Evolutionary conservation across 2,888 invertebrate species (phyloP).

Genomic region (Alcis repandata): DNA sequence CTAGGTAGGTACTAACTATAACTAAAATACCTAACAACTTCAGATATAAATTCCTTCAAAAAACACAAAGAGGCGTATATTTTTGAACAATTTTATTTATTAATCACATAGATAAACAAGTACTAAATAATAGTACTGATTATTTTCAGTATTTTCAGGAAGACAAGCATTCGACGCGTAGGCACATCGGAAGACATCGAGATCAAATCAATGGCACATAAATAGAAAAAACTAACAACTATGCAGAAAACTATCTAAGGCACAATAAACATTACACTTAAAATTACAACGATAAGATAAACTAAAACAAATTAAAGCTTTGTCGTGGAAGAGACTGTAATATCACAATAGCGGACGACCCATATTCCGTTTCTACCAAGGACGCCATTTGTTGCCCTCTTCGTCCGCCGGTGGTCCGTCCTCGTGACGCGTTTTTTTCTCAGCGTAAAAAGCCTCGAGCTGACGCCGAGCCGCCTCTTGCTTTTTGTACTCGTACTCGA

Average conservation of each 20-base stretch:
- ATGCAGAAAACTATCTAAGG: conserved; percentile 45
- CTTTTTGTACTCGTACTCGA: conserved; percentile 85
- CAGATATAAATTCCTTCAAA: no score
- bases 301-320: conserved; percentile 85
- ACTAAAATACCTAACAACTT: no score
- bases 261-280: conserved; percentile 45
- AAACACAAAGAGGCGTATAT: no score
- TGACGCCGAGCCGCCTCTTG: conserved; percentile 81
- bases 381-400: conserved; percentile 78
- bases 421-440: conserved; percentile 68
- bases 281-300: conserved; percentile 55
- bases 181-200: conserved; percentile 74
- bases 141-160: conserved; percentile 46
- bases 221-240: conserved; percentile 47
- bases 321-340: conserved; percentile 80
- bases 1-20: no score
- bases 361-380: conserved; percentile 64
- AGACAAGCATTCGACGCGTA: conserved; percentile 54
- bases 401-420: conserved; percentile 71
- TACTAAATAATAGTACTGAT: conserved; percentile 6
- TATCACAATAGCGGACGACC: conserved; percentile 61
- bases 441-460: conserved; percentile 74
- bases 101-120: conserved; percentile 2
- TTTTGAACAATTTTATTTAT: not conserved
- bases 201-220: conserved; percentile 80